Evolutionary conservation across 2,113 vertebrate genomes (phyloP).

Genomic region (Hiodon tergisus): DNA sequence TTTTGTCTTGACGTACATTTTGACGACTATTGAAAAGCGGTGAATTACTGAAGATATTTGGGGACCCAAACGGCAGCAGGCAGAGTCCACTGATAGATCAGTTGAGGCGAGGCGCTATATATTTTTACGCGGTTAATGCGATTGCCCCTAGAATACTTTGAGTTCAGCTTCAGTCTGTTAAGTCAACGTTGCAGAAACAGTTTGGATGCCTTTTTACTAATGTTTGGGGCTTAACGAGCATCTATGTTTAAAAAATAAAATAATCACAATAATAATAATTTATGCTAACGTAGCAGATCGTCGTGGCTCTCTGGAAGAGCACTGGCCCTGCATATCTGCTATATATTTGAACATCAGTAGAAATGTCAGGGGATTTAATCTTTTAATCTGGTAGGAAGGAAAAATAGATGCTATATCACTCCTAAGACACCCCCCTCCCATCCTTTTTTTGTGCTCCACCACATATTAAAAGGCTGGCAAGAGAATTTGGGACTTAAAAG

Average conservation of each 20-base stretch:
- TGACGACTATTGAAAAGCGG: neutral
- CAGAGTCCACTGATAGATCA: neutral
- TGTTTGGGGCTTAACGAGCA: slow-evolving; percentile 26
- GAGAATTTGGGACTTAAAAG: slow-evolving; percentile 54
- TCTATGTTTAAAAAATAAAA: slow-evolving; percentile 36
- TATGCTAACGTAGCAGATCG: slow-evolving; percentile 41
- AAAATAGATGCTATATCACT: slow-evolving; percentile 49
- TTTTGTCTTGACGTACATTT: neutral
- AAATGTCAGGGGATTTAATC: slow-evolving; percentile 48
- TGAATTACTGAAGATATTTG: neutral
- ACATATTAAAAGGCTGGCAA: slow-evolving; percentile 41
- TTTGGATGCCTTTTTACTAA: slow-evolving; percentile 27
- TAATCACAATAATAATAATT: slow-evolving; percentile 39
- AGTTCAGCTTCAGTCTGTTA: slow-evolving; percentile 23
- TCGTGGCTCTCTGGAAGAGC: slow-evolving; percentile 27
- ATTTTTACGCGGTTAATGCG: slow-evolving; percentile 13
- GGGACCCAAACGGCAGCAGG: neutral
- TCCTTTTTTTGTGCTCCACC: slow-evolving; percentile 28
- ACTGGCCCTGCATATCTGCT: slow-evolving; percentile 41
- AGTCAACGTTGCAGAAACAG: slow-evolving; percentile 24
- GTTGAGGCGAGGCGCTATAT: slow-evolving; percentile 17
- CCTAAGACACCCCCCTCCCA: slow-evolving; percentile 8
- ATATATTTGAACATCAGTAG: slow-evolving; percentile 49
- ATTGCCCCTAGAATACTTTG: slow-evolving; percentile 20
- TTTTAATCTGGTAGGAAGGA: slow-evolving; percentile 51